phyloP scores from a whole-genome alignment of 2,113 vertebrate genomes.

The Larimichthys crocea region DNA sequence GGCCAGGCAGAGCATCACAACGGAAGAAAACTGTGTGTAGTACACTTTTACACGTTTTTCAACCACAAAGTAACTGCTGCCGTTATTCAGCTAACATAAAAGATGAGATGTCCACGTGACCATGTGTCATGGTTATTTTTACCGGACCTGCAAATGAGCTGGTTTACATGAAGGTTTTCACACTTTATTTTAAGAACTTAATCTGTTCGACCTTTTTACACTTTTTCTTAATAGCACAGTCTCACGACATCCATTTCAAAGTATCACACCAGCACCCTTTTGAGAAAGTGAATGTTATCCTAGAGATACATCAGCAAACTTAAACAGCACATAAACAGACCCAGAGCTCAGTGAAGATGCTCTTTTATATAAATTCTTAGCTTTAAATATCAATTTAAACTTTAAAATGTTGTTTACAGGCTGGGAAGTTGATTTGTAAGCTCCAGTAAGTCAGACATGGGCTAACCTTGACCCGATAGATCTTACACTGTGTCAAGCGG shows the following conservation, averaged over 20 bases:
- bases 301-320: neutral
- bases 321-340: neutral
- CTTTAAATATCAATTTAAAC: conserved; percentile 8
- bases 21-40: neutral
- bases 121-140: neutral
- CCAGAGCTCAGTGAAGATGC: neutral
- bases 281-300: neutral
- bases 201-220: too few species aligned
- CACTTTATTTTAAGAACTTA: neutral
- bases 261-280: neutral
- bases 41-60: neutral
- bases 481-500: conserved; percentile 1
- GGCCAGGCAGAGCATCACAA: neutral
- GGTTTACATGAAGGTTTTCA: neutral
- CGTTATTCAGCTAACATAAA: neutral
- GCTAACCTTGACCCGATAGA: conserved; percentile 24
- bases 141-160: neutral
- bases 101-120: neutral
- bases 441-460: conserved; percentile 23
- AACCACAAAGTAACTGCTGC: neutral
- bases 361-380: neutral
- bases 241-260: neutral
- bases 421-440: conserved; percentile 14
- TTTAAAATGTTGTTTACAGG: neutral
- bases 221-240: neutral